Base-by-base conservation (phyloP, 1,140 invertebrate genomes). In the Drosophila miranda region DNA sequence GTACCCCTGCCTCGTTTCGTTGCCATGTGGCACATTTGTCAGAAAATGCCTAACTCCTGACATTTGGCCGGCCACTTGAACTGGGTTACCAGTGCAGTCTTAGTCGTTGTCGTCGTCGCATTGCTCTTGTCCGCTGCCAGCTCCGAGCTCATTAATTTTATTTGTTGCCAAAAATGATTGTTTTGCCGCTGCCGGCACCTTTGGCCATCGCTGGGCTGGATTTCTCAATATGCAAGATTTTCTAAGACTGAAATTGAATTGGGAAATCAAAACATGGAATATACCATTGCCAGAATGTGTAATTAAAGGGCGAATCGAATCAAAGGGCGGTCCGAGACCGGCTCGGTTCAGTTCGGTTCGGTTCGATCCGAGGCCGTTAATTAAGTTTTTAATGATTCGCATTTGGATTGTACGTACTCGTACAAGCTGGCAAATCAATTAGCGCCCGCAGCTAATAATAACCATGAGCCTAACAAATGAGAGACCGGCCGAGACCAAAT, bases 1-100 rank as follows among this genome's bases (percentile, higher is more conserved):
- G 4, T 26, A 0, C 23, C 23, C 23, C 3, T 54, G 52, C 52
- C 14, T 34, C 16, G 41, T 54, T 46, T 54, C 48, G 50, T 54
- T 67, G 69, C 63, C 70, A 78, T 86, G 73, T 76, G 81, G 82
- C 82, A 87, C 81, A 86, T 87, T 82, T 81, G 87, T 82, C 82
- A 86, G 70, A 86, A 87, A 87, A 67, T 82, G 78, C 74, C 64
- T 49, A 87, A 38, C 34, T 38, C 34, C 82, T 86, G 82, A 86
- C 82, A 86, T 86, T 86, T 86, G 64, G 73, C 60, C 75, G 76
- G 61, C 78, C 75, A 87, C 74, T 87, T 86, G 58, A 87, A 86
- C 34, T 87, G 78, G 77, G 77, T 81, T 81, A 87, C 45, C 70
- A 28, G 69, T 78, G 81, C 64, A 71, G 52, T 34, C 30, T 34